Conservation (phyloP, 92 coral and sea anemone genomes). For the Porites divaricata region DNA sequence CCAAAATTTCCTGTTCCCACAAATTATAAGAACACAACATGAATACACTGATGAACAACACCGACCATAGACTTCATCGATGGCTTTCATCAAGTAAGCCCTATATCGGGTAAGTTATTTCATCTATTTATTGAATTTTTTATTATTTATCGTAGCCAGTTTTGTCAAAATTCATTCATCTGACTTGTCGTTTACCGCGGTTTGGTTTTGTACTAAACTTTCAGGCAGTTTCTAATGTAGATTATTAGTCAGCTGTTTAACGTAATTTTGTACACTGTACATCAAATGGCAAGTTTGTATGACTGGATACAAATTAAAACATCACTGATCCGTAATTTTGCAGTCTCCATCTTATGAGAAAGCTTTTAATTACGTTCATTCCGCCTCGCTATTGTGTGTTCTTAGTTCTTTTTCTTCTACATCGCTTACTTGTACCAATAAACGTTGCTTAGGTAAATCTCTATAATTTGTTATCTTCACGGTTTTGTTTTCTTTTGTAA, state of each 20-base stretch:
- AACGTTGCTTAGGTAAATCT: background rate
- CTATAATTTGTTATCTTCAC: background rate
- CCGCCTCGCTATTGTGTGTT: background rate
- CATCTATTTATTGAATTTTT: background rate
- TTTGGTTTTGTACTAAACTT: background rate
- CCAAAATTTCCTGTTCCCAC: background rate
- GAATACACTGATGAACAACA: conserved; percentile 15
- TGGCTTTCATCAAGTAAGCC: conserved; percentile 34
- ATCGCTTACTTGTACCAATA: background rate
- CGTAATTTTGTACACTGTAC: background rate
- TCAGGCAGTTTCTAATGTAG: too few relatives aligned
- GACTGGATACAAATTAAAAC: background rate
- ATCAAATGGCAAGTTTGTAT: background rate
- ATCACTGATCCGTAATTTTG: background rate
- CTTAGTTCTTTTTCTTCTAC: background rate
- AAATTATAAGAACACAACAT: background rate
- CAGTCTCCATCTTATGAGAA: background rate
- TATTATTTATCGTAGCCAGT: background rate
- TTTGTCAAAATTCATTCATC: background rate
- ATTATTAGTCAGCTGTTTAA: too few relatives aligned
- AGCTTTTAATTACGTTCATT: background rate
- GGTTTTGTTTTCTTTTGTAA: background rate
- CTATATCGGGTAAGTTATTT: conserved; percentile 23
- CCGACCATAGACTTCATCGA: conserved; percentile 6
- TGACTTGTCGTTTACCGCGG: background rate